phyloP scores from a whole-genome alignment of 2,888 invertebrate genomes.

The Pristionchus fissidentatus region DNA sequence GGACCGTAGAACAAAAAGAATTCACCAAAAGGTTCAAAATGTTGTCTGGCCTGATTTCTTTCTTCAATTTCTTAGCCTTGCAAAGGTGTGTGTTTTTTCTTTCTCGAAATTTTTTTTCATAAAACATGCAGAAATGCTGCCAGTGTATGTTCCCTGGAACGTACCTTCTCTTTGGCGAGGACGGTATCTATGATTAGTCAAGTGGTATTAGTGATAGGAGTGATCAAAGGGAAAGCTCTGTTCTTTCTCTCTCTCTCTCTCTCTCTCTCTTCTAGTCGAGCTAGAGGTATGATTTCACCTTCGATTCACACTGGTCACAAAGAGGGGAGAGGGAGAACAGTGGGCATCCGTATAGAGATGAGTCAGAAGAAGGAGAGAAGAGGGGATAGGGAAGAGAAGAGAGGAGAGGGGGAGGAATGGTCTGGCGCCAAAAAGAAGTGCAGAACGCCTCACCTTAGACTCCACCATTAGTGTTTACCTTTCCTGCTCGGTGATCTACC shows the following conservation, averaged over 20 bases:
- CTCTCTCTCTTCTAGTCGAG: too few relatives aligned
- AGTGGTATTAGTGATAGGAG: constrained; percentile 22
- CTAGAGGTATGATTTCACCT: constrained; percentile 37
- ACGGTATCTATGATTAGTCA: background rate
- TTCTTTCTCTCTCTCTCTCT: too few relatives aligned
- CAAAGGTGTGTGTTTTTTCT: too few relatives aligned
- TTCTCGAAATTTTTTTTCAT: too few relatives aligned
- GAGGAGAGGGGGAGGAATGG: background rate
- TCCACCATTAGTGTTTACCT: background rate
- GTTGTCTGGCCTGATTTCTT: too few relatives aligned
- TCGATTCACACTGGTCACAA: constrained; percentile 42
- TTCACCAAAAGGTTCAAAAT: background rate
- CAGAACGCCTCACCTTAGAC: background rate
- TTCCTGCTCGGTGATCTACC: background rate
- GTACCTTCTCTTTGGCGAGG: background rate
- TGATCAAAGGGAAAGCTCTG: constrained; percentile 9
- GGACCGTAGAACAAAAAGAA: background rate
- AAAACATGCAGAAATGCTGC: too few relatives aligned
- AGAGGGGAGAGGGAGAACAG: constrained; percentile 32
- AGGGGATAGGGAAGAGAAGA: background rate
- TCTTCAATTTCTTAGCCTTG: too few relatives aligned
- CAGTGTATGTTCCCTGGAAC: too few relatives aligned
- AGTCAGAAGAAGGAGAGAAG: constrained; percentile 30
- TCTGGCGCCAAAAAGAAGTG: constrained; percentile 35
- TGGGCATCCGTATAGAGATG: constrained; percentile 43